A percentile compares a stretch with the other conserved stretches of the same genome.
Conservation (phyloP, 2,888 invertebrate species). For the Adelognathus sp. region DNA sequence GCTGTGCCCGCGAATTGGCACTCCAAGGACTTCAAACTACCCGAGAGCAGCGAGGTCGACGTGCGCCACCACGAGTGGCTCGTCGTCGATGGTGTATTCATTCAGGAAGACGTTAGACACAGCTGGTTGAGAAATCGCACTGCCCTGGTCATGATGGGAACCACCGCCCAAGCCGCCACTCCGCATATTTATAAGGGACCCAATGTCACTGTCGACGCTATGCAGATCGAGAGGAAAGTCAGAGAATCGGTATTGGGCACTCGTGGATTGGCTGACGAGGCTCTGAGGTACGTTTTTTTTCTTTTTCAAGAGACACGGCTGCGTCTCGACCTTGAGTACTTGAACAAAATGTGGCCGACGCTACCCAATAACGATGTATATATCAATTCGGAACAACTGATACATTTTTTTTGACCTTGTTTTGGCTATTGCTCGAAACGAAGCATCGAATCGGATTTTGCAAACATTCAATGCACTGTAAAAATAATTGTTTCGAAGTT, state of each 20-base stretch:
- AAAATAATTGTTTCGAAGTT: too few relatives aligned
- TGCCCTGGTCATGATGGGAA: constrained; percentile 85
- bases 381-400: too few relatives aligned
- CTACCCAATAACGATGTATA: too few relatives aligned
- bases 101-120: constrained; percentile 86
- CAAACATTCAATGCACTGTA: too few relatives aligned
- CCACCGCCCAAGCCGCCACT: constrained; percentile 88
- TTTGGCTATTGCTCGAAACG: too few relatives aligned
- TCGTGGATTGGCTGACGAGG: constrained; percentile 84
- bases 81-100: constrained; percentile 87
- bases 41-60: constrained; percentile 80
- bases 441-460: too few relatives aligned
- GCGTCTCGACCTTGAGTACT: too few relatives aligned
- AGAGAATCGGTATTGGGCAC: constrained; percentile 86
- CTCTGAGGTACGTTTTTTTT: constrained; percentile 80
- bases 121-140: constrained; percentile 83
- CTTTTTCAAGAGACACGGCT: background rate
- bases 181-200: constrained; percentile 84
- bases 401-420: too few relatives aligned
- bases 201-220: constrained; percentile 86
- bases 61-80: constrained; percentile 88
- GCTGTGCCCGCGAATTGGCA: constrained; percentile 89
- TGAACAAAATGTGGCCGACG: too few relatives aligned
- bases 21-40: constrained; percentile 79
- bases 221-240: constrained; percentile 85